Base-by-base conservation (phyloP, 2,888 invertebrate genomes). In the Petrophora chlorosata region DNA sequence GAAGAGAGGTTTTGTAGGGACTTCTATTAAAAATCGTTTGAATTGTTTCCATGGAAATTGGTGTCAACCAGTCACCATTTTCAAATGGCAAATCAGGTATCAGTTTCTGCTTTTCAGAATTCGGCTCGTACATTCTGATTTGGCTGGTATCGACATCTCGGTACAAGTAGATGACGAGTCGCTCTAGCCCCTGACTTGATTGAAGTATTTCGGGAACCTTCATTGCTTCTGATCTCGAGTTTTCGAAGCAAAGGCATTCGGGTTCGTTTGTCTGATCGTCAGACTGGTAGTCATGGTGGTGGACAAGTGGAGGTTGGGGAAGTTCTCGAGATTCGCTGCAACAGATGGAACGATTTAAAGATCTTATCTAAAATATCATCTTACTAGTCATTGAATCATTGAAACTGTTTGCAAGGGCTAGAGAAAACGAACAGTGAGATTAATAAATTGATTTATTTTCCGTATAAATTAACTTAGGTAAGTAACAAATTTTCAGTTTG, bases 101-200 rank as follows among this genome's bases (percentile, higher is more conserved):
- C n/a, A 57, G 14, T 0, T 7, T 5, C 61, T 88, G 87, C 49
- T 74, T 81, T 8, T 70, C 54, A 7, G 14, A 22, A 32, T 63
- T 72, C 1, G 87, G 87, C 7, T 74, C 61, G 30, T 76, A 79
- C 15, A 76, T 40, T 26, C 67, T 62, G 2, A 82, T 42, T 26
- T 66, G 33, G 5, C 65, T 48, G 2, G 70, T 61, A 0, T 17
- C 12, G 3, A 36, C 8, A 29, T 71, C 60, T 58, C 51, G 73
- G 48, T 82, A 88, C 0, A 84, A 38, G 51, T 75, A 81, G 1
- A 85, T 55, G 0, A 85, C 78, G 3, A 82, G 46, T 53, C 86
- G 72, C 46, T 79, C 70, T 2, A 72, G 46, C 7, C 36, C 36
- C 10, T 16, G 14, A 8, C 10, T 23, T n/a, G 34, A 3, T 8